phyloP scores from a whole-genome alignment of 2,797 vertebrate species.

The Pseudomugil tenellus region DNA sequence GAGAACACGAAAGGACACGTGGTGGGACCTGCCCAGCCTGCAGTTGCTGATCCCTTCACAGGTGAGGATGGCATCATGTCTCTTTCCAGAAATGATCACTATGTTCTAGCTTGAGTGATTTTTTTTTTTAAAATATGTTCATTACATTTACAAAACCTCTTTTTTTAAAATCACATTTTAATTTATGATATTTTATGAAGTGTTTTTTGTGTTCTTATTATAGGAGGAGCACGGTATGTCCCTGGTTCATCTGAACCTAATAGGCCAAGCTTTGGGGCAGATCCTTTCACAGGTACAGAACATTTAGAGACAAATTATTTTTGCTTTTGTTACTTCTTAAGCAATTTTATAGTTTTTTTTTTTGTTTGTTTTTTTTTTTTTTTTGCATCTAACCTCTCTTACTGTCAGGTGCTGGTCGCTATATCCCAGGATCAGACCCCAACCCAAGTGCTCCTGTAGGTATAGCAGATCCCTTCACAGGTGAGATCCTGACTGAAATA shows the following conservation, averaged over 20 bases:
- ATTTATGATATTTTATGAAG: not conserved
- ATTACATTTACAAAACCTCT: not conserved
- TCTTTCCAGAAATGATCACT: not conserved
- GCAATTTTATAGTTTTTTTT: no score
- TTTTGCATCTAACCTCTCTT: not conserved
- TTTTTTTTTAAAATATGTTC: not conserved
- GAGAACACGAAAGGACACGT: constrained; percentile 94
- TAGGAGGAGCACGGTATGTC: constrained; percentile 92
- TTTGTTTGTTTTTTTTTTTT: not conserved
- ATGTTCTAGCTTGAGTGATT: not conserved
- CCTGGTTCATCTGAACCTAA: constrained; percentile 83
- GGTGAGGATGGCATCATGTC: constrained; percentile 77
- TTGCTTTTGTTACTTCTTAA: not conserved
- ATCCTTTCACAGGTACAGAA: constrained; percentile 91
- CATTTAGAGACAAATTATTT: not conserved
- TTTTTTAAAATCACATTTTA: not conserved
- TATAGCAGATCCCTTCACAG: constrained; percentile 82
- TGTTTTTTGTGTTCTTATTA: constrained; percentile 1
- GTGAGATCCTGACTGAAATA: constrained; percentile 43
- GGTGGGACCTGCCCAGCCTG: constrained; percentile 77
- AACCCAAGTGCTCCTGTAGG: constrained; percentile 47
- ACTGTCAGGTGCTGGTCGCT: constrained; percentile 85
- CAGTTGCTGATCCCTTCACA: constrained; percentile 91
- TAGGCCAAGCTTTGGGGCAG: constrained; percentile 71
- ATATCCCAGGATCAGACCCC: constrained; percentile 77